A percentile compares a stretch with the other conserved stretches of the same genome.
Evolutionary conservation across 1,140 invertebrate species (phyloP).

Genomic region (Tribolium castaneum): DNA sequence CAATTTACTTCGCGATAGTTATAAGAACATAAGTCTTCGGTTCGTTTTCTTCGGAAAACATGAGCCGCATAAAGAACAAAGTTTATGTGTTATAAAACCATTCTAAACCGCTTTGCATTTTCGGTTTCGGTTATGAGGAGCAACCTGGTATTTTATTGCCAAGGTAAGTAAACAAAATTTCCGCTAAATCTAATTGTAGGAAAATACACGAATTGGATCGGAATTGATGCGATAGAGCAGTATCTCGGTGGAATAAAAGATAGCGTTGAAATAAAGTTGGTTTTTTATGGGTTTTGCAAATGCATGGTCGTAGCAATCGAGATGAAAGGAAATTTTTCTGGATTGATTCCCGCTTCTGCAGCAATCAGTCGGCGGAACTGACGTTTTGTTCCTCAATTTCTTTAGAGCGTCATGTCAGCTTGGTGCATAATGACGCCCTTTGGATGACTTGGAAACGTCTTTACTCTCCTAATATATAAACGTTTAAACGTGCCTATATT

Average conservation of each 20-base stretch:
- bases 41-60: not conserved
- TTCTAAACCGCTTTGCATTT: no score
- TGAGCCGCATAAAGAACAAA: not conserved
- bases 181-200: not conserved
- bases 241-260: not conserved
- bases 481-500: slow-evolving; percentile 52
- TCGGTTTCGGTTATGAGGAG: no score
- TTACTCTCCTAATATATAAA: slow-evolving; percentile 46
- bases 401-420: slow-evolving; percentile 15
- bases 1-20: not conserved
- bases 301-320: not conserved
- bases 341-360: slow-evolving; percentile 45
- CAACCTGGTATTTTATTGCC: no score
- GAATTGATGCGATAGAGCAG: not conserved
- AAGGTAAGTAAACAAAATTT: no score
- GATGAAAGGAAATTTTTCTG: slow-evolving; percentile 48
- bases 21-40: not conserved
- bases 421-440: slow-evolving; percentile 46
- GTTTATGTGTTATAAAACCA: not conserved
- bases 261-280: not conserved
- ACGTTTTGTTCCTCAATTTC: slow-evolving; percentile 50
- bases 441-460: slow-evolving; percentile 35
- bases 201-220: not conserved
- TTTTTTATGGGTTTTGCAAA: slow-evolving; percentile 26
- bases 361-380: slow-evolving; percentile 46